Percentiles rank a stretch among this genome's conserved stretches.
These are phyloP conservation scores for Lepisosteus osseus DNA, from an alignment of 2,113 vertebrate genomes.

Conservation along the genomic window DNA sequence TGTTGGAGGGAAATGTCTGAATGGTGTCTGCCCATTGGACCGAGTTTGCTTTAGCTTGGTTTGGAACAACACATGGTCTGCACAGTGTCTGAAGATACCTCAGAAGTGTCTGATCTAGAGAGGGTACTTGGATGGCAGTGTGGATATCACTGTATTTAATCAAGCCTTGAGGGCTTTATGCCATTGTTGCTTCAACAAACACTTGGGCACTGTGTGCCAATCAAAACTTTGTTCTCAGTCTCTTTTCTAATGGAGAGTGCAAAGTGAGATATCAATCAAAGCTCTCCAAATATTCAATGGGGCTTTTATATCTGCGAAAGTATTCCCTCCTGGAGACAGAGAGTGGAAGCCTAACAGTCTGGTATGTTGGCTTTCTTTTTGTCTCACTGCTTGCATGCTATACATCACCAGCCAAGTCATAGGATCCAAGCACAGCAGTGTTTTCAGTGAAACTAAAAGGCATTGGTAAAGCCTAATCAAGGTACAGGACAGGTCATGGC, in stretches of 20 bases:
- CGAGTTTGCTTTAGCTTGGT: background rate
- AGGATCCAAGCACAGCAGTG: too few relatives aligned
- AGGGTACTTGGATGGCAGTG: background rate
- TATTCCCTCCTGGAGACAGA: conserved; percentile 24
- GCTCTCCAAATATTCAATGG: conserved; percentile 46
- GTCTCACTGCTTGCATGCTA: conserved; percentile 16
- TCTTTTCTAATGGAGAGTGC: conserved; percentile 37
- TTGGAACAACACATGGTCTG: background rate
- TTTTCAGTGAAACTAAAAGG: too few relatives aligned
- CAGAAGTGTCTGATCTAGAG: background rate
- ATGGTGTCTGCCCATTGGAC: background rate
- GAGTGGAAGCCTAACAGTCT: conserved; percentile 27
- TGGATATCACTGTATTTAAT: background rate
- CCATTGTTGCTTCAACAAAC: background rate
- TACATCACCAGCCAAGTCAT: conserved; percentile 36
- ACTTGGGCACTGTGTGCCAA: conserved; percentile 25
- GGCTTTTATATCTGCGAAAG: conserved; percentile 14
- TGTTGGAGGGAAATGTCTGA: too few relatives aligned
- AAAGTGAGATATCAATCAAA: conserved; percentile 24
- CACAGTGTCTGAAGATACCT: background rate
- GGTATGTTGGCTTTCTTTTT: conserved; percentile 21
- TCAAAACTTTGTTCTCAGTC: conserved; percentile 28
- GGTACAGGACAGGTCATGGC: background rate
- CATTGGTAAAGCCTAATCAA: background rate
- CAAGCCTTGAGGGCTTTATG: background rate